Percentiles rank a stretch among this genome's conserved stretches.
phyloP scores from a whole-genome alignment of 2,888 invertebrate genomes.

The Leuctra nigra region DNA sequence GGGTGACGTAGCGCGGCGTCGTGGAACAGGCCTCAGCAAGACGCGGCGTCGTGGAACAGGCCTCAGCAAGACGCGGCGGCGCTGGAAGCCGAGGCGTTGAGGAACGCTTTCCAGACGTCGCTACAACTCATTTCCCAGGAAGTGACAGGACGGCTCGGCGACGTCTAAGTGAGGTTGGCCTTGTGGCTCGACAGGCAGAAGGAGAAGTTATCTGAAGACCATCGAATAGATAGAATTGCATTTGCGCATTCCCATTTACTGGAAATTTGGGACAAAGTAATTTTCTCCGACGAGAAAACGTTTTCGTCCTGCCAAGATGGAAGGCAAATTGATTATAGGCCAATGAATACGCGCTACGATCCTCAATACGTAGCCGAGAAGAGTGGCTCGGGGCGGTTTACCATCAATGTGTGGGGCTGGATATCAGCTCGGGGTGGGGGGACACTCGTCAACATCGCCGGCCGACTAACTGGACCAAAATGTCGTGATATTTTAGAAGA shows the following conservation, averaged over 20 bases:
- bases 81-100: neutral
- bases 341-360: neutral
- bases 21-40: no score
- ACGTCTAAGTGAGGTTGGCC: neutral
- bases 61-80: neutral
- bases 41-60: no score
- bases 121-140: neutral
- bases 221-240: neutral
- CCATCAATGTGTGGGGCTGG: neutral
- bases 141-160: neutral
- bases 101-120: neutral
- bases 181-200: neutral
- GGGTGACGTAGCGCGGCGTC: no score
- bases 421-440: no score
- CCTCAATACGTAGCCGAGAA: neutral
- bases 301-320: neutral
- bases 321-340: neutral
- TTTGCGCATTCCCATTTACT: neutral
- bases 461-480: neutral
- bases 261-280: neutral
- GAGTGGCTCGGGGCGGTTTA: neutral
- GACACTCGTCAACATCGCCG: neutral
- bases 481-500: neutral
- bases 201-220: neutral
- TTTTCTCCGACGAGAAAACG: neutral